Conservation (phyloP, 30 jellyfish, hydroid and myxozoan species). For the Hydra vulgaris region DNA sequence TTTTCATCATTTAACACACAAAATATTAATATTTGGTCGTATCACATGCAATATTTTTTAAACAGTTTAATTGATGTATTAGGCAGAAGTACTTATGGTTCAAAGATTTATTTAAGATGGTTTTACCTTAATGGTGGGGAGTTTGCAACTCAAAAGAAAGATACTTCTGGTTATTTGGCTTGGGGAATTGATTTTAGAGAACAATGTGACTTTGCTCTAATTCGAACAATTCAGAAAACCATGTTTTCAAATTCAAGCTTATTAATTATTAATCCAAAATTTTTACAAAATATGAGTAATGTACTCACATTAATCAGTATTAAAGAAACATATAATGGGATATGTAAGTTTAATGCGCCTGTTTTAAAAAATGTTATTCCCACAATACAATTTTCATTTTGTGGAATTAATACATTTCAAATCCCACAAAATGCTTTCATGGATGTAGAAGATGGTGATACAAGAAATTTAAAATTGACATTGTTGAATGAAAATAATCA, state of each 20-base stretch:
- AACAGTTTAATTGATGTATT: constrained; percentile 11
- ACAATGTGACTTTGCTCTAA: constrained; percentile 32
- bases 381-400: constrained; percentile 26
- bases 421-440: constrained; percentile 62
- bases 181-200: constrained; percentile 22
- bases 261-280: constrained; percentile 2
- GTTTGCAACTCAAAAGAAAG: constrained; percentile 1
- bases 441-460: constrained; percentile 69
- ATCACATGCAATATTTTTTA: constrained; percentile 14
- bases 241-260: constrained; percentile 30
- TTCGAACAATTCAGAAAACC: constrained; percentile 22
- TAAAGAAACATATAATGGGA: constrained; percentile 34
- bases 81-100: constrained; percentile 11
- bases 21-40: neutral
- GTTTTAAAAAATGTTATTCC: constrained; percentile 16
- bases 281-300: constrained; percentile 6
- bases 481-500: constrained; percentile 20
- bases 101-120: constrained; percentile 3
- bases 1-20: constrained; percentile 11
- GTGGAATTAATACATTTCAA: constrained; percentile 53
- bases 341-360: constrained; percentile 52
- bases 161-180: constrained; percentile 4
- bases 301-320: constrained; percentile 14
- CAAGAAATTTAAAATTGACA: constrained; percentile 37
- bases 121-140: constrained; percentile 10